Base-by-base conservation (phyloP, 2,888 invertebrate genomes). In the Neoascia interrupta region DNA sequence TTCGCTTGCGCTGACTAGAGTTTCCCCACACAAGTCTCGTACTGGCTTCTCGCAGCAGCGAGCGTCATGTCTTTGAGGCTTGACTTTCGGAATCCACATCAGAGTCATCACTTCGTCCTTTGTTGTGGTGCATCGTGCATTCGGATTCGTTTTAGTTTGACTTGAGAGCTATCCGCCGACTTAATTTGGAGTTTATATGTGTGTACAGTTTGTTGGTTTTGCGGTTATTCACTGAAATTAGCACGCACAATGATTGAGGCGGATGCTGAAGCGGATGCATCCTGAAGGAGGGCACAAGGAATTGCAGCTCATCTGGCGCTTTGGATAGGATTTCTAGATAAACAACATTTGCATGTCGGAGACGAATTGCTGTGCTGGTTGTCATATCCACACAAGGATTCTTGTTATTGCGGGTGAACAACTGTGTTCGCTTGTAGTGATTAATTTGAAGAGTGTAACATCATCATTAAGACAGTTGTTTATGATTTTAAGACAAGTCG, bases 121-220 rank as follows among this genome's bases (percentile, higher is more conserved):
- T 69, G 69, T 60, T 69, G 58, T 41, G 49, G 66, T 41, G 11
- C n/a, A n/a, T n/a, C n/a, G n/a, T n/a, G n/a, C n/a, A n/a, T n/a
- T n/a, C n/a, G n/a, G n/a, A n/a, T n/a, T n/a, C n/a, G n/a, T n/a
- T n/a, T n/a, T 19, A n/a, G n/a, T 31, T 5, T 18, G 18, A 3
- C 11, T n/a, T 34, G 28, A 31, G 19, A 19, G 43, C 19, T 21
- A 41, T 43, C 34, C 2, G n/a, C 23, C 15, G 39, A 63, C 15
- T 63, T 63, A 63, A 51, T 63, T 47, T 37, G 6, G 19, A 41
- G 2, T 10, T 13, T 15, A 21, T 41, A 19, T 28, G 10, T 18
- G 39, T 63, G n/a, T n/a, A n/a, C n/a, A 47, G 54, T 41, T 64
- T 56, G 72, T 49, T 63, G 31, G 41, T 47, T 54, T 41, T 56